Percentiles rank a stretch among this genome's conserved stretches.
Evolutionary conservation across 92 coral and sea anemone genomes (phyloP).

Genomic region (Epizoanthus rinbou): DNA sequence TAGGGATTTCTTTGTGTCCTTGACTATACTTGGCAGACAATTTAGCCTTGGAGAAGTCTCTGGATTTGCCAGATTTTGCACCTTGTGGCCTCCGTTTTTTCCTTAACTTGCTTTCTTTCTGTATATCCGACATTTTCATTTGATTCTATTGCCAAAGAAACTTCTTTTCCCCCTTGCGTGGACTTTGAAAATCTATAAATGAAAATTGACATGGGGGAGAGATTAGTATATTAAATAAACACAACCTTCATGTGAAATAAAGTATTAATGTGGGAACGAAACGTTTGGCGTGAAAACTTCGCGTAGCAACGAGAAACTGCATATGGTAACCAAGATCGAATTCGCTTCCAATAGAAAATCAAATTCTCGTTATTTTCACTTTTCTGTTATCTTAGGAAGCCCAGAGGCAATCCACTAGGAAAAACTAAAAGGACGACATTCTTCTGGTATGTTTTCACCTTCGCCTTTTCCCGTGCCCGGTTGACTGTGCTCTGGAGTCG

Average conservation of each 20-base stretch:
- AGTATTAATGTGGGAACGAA: neutral
- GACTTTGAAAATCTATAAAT: neutral
- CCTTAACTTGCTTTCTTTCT: conserved; percentile 7
- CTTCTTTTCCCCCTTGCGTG: neutral
- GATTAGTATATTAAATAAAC: neutral
- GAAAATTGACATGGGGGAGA: neutral
- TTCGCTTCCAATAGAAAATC: too few species aligned
- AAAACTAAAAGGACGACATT: too few species aligned
- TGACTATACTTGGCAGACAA: neutral
- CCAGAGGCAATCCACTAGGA: too few species aligned
- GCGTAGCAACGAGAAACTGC: neutral
- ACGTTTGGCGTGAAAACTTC: neutral
- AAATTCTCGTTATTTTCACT: neutral
- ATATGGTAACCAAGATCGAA: neutral
- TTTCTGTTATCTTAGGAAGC: too few species aligned
- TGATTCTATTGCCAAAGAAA: conserved; percentile 4
- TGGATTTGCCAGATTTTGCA: conserved; percentile 25
- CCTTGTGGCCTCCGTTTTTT: conserved; percentile 11
- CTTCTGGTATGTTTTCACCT: too few species aligned
- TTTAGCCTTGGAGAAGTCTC: conserved; percentile 23
- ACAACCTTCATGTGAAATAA: neutral
- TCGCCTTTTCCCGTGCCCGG: too few species aligned
- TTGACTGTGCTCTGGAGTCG: too few species aligned
- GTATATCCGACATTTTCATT: conserved; percentile 7
- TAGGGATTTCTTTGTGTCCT: neutral